Evolutionary conservation across 2,113 vertebrate genomes (phyloP).

Genomic region (Heterocephalus glaber): DNA sequence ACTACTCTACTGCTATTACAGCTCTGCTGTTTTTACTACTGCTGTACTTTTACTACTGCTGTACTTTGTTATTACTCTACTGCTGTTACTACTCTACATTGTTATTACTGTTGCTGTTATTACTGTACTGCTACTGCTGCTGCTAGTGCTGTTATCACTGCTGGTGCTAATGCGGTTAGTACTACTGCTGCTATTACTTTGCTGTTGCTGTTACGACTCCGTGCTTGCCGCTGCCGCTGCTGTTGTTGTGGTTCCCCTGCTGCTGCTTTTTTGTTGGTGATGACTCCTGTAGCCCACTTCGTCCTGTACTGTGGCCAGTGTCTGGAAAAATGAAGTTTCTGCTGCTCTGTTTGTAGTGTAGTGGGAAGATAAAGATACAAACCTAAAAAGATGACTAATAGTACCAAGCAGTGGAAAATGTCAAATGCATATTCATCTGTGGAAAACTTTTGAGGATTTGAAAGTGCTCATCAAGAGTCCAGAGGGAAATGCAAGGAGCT

Average conservation of each 20-base stretch:
- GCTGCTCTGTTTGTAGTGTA: neutral
- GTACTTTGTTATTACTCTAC: neutral
- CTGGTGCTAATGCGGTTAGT: neutral
- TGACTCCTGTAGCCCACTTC: rapidly evolving
- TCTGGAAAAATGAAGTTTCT: neutral
- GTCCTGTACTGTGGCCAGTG: rapidly evolving
- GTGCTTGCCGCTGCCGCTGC: neutral
- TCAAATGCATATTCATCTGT: neutral
- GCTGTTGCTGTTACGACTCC: neutral
- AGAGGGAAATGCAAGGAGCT: neutral
- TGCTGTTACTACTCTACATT: neutral
- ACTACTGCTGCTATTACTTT: neutral
- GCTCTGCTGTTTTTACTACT: neutral
- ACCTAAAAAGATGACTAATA: neutral
- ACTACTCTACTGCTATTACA: neutral
- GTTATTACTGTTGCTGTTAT: neutral
- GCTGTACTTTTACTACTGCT: neutral
- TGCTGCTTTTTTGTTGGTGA: neutral
- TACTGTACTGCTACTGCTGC: too few relatives aligned
- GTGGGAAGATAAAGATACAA: neutral
- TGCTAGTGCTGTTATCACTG: neutral
- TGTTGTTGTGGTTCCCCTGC: neutral
- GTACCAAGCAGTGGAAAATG: neutral
- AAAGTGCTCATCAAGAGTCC: neutral
- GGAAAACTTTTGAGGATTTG: neutral